A percentile compares a stretch with the other conserved stretches of the same genome.
phyloP scores from a whole-genome alignment of 2,113 vertebrate genomes.

The Poeciliopsis occidentalis region DNA sequence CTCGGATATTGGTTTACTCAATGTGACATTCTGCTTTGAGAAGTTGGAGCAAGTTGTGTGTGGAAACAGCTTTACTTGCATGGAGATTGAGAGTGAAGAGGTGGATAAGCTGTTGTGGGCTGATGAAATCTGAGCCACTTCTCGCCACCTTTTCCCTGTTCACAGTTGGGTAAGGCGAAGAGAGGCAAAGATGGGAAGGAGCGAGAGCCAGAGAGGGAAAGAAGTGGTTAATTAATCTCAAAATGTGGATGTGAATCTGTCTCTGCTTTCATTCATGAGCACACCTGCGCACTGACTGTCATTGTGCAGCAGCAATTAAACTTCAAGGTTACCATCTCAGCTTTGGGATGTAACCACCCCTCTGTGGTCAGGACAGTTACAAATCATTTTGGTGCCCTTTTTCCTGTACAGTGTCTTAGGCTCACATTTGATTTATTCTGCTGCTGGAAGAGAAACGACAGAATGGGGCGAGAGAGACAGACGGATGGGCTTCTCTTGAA shows the following conservation, averaged over 20 bases:
- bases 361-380: constrained; percentile 28
- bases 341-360: constrained; percentile 11
- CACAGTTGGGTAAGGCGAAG: constrained; percentile 29
- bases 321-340: constrained; percentile 60
- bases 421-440: constrained; percentile 45
- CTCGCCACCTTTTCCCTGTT: constrained; percentile 52
- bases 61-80: constrained; percentile 46
- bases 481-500: constrained; percentile 43
- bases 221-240: constrained; percentile 65
- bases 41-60: constrained; percentile 22
- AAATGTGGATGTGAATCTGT: constrained; percentile 35
- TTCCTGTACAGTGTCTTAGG: constrained; percentile 12
- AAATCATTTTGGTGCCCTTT: constrained; percentile 23
- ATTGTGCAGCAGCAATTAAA: constrained; percentile 56
- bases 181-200: constrained; percentile 9
- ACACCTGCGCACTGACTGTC: constrained; percentile 18
- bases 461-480: constrained; percentile 44
- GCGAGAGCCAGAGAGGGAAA: constrained; percentile 19
- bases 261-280: constrained; percentile 24
- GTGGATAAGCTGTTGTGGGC: constrained; percentile 75
- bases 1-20: background rate
- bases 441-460: constrained; percentile 28
- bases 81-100: constrained; percentile 70
- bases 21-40: constrained; percentile 7
- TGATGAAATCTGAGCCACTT: constrained; percentile 51